Evolutionary conservation across 2,113 vertebrate genomes (phyloP).

Genomic region (Petaurus breviceps): DNA sequence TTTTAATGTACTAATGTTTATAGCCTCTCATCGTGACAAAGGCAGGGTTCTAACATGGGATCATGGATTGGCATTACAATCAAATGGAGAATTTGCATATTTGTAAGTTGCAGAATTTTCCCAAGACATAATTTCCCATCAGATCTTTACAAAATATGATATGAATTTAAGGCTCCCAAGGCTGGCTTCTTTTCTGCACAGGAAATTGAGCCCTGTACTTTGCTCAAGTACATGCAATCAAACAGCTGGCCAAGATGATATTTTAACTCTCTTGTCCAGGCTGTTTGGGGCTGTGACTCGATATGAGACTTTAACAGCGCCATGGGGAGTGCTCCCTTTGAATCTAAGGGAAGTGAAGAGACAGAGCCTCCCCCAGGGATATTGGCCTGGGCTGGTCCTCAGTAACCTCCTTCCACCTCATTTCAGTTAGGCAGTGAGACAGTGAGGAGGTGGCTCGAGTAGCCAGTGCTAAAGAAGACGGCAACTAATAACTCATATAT

Average conservation of each 20-base stretch:
- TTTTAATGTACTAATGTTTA: slow-evolving; percentile 77
- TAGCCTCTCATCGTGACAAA: slow-evolving; percentile 69
- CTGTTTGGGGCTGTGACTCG: slow-evolving; percentile 43
- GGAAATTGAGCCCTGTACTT: slow-evolving; percentile 75
- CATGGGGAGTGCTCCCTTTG: slow-evolving; percentile 30
- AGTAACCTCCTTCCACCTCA: neutral
- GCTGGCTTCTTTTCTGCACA: slow-evolving; percentile 64
- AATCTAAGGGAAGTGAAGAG: slow-evolving; percentile 1
- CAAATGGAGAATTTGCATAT: slow-evolving; percentile 65
- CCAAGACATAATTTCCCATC: slow-evolving; percentile 71
- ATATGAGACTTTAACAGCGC: slow-evolving; percentile 34
- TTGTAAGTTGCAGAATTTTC: slow-evolving; percentile 69
- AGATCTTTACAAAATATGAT: slow-evolving; percentile 69
- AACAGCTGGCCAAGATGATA: slow-evolving; percentile 55
- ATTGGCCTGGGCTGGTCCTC: neutral
- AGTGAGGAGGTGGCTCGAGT: slow-evolving; percentile 7
- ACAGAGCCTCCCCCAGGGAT: neutral
- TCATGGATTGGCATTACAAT: slow-evolving; percentile 66
- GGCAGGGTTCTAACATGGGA: slow-evolving; percentile 43
- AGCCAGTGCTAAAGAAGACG: neutral
- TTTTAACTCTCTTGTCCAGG: slow-evolving; percentile 67
- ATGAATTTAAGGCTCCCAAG: slow-evolving; percentile 63
- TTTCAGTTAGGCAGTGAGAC: neutral
- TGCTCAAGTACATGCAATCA: slow-evolving; percentile 64
- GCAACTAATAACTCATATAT: neutral